Evolutionary conservation across 37 sponge, comb jelly and placozoan species (phyloP), one percentile per base, ranked within the genome.

Genomic region (Lycopodina hypogea): DNA sequence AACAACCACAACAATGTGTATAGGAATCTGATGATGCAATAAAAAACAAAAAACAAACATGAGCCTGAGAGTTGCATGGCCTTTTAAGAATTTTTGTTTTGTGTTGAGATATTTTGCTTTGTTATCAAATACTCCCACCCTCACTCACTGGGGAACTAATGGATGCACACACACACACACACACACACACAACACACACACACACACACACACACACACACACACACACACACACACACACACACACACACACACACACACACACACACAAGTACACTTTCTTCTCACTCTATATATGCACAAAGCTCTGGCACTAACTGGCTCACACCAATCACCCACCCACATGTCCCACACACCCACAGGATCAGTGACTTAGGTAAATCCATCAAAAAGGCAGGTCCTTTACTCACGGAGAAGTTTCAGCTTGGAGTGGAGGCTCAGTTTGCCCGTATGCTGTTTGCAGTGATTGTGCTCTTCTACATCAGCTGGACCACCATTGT

Each of bases 381-480:
- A 38, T 68, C 84, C 0, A 0, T 90, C 34, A 86, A 83, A 69
- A 77, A 71, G 53, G 87, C 83, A 17, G 86, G 82, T 37, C 90
- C 86, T 62, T 9, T 84, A 22, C 48, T 90, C 29, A n/a, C 70
- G 8, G 87, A 90, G 68, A 83, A 81, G 67, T 80, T 93, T 39
- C 80, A 85, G 78, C 76, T 89, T 19, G 82, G 93, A 18, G 76
- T 88, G 42, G 93, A 92, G 75, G 85, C 89, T 1, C 89, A 92
- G 86, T 93, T 93, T 68, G 87, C 77, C 36, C 64, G 90, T 0
- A 93, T 89, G 93, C 66, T 93, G 75, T 74, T 93, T 58, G 57
- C 71, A 0, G 86, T 89, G 33, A 77, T 84, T 19, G 37, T 77
- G 29, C 69, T 88, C 7, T 89, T 93, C 81, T 93, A 89, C 77